Percentiles rank a stretch among this genome's conserved stretches.
phyloP scores from a whole-genome alignment of 2,797 vertebrate species.

The Synaphobranchus kaupii region DNA sequence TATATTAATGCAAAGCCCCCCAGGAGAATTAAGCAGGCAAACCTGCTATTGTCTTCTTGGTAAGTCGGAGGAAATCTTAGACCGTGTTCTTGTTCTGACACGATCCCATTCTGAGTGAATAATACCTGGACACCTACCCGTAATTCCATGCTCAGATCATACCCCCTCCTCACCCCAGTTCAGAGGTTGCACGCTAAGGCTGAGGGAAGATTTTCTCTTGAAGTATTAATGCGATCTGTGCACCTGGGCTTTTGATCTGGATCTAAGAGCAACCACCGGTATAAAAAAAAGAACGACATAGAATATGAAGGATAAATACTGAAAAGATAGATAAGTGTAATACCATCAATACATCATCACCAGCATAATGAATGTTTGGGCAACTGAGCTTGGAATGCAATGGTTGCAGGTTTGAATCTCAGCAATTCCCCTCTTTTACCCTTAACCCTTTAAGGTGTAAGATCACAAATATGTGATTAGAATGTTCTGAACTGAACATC shows the following conservation, averaged over 20 bases:
- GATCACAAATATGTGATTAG: too few relatives aligned
- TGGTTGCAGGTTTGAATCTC: too few relatives aligned
- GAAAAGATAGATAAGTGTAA: too few relatives aligned
- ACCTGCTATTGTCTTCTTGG: conserved; percentile 36
- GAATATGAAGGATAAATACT: not conserved
- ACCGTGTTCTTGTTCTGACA: not conserved
- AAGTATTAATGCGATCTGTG: not conserved
- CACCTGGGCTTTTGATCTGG: not conserved
- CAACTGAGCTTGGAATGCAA: too few relatives aligned
- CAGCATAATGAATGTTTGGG: too few relatives aligned
- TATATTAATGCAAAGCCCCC: conserved; percentile 46
- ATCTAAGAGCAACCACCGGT: not conserved
- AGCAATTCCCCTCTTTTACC: too few relatives aligned
- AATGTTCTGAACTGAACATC: too few relatives aligned
- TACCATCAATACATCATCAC: not conserved
- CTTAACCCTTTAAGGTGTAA: too few relatives aligned
- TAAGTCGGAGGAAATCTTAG: not conserved
- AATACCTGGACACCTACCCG: not conserved
- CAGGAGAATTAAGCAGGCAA: conserved; percentile 41
- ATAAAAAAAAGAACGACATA: not conserved
- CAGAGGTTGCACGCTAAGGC: not conserved
- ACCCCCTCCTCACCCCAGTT: too few relatives aligned
- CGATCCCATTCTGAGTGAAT: not conserved
- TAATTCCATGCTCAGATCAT: not conserved
- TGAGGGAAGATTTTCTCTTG: not conserved